A percentile compares a stretch with the other conserved stretches of the same genome.
These are phyloP conservation scores for Acanthococcus lagerstroemiae DNA, from an alignment of 2,888 invertebrate genomes.

Conservation along the genomic window DNA sequence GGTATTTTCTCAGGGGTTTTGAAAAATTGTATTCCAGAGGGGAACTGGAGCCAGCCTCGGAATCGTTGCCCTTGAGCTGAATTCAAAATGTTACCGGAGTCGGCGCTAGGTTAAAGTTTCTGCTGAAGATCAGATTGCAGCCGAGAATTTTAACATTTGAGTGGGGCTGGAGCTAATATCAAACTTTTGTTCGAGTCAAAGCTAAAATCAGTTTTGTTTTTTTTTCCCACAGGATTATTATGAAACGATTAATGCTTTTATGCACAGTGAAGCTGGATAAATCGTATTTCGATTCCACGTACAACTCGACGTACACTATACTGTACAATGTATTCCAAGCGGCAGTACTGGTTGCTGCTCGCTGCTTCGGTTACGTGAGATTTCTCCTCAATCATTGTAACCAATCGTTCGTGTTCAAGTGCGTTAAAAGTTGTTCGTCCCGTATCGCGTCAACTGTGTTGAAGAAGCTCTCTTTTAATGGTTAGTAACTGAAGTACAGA, in stretches of 20 bases:
- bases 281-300: conserved; percentile 4
- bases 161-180: too few species aligned
- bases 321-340: conserved; percentile 3
- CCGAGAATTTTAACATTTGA: too few species aligned
- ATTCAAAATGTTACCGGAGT: too few species aligned
- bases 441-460: conserved; percentile 1
- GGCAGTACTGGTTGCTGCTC: conserved; percentile 3
- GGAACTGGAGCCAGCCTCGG: too few species aligned
- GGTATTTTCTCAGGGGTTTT: too few species aligned
- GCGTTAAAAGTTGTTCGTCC: not conserved
- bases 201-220: not conserved
- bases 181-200: not conserved
- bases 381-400: conserved; percentile 3
- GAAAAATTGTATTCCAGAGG: too few species aligned
- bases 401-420: not conserved
- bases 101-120: too few species aligned
- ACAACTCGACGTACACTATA: conserved; percentile 3
- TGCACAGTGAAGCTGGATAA: conserved; percentile 2
- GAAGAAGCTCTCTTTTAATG: not conserved
- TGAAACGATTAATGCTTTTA: not conserved
- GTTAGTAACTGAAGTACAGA: not conserved
- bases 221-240: conserved; percentile 1
- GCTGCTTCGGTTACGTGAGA: not conserved
- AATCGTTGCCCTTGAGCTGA: too few species aligned
- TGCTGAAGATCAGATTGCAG: too few species aligned